phyloP scores from a whole-genome alignment of 1,140 invertebrate genomes.

The Lethrus apterus region DNA sequence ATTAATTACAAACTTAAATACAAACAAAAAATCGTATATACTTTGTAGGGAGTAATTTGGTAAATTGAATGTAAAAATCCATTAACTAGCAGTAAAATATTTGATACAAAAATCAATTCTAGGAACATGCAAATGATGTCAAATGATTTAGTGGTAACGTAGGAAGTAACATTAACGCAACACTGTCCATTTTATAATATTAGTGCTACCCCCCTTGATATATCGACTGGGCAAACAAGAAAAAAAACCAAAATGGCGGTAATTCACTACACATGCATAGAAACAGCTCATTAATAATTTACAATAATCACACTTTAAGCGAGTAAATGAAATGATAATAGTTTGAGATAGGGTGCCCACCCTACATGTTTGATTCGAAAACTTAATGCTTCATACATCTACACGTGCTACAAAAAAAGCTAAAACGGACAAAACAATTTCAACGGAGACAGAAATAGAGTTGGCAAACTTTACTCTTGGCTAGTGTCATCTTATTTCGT shows the following conservation, averaged over 20 bases:
- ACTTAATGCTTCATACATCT: too few relatives aligned
- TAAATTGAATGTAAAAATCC: too few relatives aligned
- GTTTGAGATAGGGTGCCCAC: slow-evolving; percentile 12
- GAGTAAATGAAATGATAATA: slow-evolving; percentile 11
- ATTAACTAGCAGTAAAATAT: too few relatives aligned
- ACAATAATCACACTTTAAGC: slow-evolving; percentile 14
- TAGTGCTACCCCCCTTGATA: slow-evolving; percentile 7
- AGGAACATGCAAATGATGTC: slow-evolving; percentile 9
- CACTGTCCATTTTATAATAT: slow-evolving; percentile 8
- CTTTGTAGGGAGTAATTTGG: too few relatives aligned
- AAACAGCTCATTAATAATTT: slow-evolving; percentile 27
- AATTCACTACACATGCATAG: slow-evolving; percentile 23
- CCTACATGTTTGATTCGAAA: neutral
- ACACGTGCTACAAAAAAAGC: neutral
- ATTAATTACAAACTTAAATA: too few relatives aligned
- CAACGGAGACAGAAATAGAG: slow-evolving; percentile 5
- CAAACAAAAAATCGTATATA: too few relatives aligned
- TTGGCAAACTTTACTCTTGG: slow-evolving; percentile 14
- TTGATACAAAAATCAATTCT: slow-evolving; percentile 13
- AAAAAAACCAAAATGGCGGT: slow-evolving; percentile 26
- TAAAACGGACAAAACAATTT: slow-evolving; percentile 4
- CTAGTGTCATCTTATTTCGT: slow-evolving; percentile 3
- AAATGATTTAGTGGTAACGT: slow-evolving; percentile 4
- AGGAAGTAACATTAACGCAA: neutral
- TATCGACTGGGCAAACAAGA: slow-evolving; percentile 11